These are phyloP conservation scores for Ochlodes sylvanus DNA, from an alignment of 2,888 invertebrate genomes.

Conservation along the genomic window DNA sequence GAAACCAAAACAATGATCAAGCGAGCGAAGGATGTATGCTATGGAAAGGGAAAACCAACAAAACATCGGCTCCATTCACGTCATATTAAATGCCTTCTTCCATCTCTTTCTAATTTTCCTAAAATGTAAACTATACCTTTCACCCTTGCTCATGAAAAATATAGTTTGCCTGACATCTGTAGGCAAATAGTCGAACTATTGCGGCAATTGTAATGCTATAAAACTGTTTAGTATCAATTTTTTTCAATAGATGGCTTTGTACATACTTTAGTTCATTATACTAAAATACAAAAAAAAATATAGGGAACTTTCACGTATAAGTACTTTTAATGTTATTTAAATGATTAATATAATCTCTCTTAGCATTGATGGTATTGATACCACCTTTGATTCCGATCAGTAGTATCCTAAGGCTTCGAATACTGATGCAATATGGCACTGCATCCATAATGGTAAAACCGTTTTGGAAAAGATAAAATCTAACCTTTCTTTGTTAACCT, in stretches of 20 bases:
- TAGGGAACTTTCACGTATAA: no score
- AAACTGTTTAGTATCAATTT: background rate
- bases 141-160: constrained; percentile 5
- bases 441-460: no score
- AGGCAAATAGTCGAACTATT: background rate
- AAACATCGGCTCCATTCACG: constrained; percentile 14
- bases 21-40: constrained; percentile 34
- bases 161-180: constrained; percentile 15
- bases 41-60: constrained; percentile 39
- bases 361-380: no score
- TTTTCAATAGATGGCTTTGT: background rate
- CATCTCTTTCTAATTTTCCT: constrained; percentile 8
- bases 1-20: constrained; percentile 48
- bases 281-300: no score
- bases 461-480: no score
- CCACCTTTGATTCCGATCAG: no score
- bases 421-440: no score
- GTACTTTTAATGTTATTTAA: no score
- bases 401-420: no score
- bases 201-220: background rate
- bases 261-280: no score
- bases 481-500: no score
- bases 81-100: constrained; percentile 3
- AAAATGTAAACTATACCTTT: background rate
- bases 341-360: no score